phyloP scores from a whole-genome alignment of 64 coral and sea anemone species.

The Catalaphyllia jardinei region DNA sequence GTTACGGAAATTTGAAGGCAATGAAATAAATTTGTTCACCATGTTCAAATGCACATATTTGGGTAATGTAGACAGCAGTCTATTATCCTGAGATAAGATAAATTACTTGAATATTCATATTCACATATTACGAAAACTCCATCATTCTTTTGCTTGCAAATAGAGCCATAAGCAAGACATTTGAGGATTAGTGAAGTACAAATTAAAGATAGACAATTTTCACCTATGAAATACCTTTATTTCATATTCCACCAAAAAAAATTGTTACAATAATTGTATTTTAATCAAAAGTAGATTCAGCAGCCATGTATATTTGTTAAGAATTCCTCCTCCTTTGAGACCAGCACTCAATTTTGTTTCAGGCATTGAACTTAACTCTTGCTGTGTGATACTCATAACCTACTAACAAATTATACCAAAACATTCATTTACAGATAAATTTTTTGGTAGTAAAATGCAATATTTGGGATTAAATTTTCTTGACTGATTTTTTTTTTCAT shows the following conservation, averaged over 20 bases:
- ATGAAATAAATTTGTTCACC: constrained; percentile 7
- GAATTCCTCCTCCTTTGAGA: neutral
- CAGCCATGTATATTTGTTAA: neutral
- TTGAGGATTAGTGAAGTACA: neutral
- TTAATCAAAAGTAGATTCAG: neutral
- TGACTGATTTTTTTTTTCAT: neutral
- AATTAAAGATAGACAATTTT: neutral
- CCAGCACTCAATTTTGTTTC: neutral
- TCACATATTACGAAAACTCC: neutral
- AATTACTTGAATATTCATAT: constrained; percentile 28
- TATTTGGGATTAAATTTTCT: constrained; percentile 22
- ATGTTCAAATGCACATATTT: constrained; percentile 20
- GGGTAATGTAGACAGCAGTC: neutral
- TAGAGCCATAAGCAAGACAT: neutral
- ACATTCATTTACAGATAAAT: constrained; percentile 7
- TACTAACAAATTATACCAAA: neutral
- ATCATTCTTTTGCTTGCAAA: neutral
- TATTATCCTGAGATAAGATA: neutral
- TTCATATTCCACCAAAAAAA: neutral
- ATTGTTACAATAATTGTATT: constrained; percentile 16
- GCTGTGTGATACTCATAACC: neutral
- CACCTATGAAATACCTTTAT: neutral
- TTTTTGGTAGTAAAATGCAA: neutral
- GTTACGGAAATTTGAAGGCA: neutral
- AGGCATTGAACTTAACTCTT: constrained; percentile 17